A percentile compares a stretch with the other conserved stretches of the same genome.
Conservation (phyloP, 2,888 invertebrate genomes). For the Troides oblongomaculatus region DNA sequence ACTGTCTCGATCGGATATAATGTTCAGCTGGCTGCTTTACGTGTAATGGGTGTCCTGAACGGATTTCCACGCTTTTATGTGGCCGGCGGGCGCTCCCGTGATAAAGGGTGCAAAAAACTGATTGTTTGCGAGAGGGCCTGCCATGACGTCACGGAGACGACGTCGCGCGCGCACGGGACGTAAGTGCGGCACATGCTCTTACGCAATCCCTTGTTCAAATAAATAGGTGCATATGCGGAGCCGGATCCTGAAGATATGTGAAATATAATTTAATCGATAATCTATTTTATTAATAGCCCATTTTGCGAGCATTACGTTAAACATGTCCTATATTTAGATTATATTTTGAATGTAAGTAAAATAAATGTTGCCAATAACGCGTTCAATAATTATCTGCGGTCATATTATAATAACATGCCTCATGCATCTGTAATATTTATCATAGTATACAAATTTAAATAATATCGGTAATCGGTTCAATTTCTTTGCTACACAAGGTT, state of each 20-base stretch:
- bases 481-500: background rate
- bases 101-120: constrained; percentile 77
- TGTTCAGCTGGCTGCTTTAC: constrained; percentile 72
- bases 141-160: constrained; percentile 68
- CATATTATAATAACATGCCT: too few relatives aligned
- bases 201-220: constrained; percentile 70
- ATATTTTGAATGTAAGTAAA: background rate
- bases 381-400: too few relatives aligned
- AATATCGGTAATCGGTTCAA: too few relatives aligned
- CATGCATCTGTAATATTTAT: too few relatives aligned
- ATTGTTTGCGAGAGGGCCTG: constrained; percentile 73
- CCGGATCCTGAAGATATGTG: constrained; percentile 70
- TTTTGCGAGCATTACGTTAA: background rate
- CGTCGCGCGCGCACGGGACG: constrained; percentile 63
- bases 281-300: background rate
- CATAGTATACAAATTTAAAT: too few relatives aligned
- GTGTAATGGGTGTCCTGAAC: constrained; percentile 76
- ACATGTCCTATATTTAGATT: background rate
- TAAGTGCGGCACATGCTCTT: constrained; percentile 63
- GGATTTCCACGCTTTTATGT: constrained; percentile 76
- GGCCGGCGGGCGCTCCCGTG: constrained; percentile 66
- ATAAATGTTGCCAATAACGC: too few relatives aligned
- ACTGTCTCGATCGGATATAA: constrained; percentile 49
- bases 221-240: constrained; percentile 67
- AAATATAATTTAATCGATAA: constrained; percentile 44